phyloP scores from a whole-genome alignment of 2,888 invertebrate species.

The Himalopsyche tibetana region DNA sequence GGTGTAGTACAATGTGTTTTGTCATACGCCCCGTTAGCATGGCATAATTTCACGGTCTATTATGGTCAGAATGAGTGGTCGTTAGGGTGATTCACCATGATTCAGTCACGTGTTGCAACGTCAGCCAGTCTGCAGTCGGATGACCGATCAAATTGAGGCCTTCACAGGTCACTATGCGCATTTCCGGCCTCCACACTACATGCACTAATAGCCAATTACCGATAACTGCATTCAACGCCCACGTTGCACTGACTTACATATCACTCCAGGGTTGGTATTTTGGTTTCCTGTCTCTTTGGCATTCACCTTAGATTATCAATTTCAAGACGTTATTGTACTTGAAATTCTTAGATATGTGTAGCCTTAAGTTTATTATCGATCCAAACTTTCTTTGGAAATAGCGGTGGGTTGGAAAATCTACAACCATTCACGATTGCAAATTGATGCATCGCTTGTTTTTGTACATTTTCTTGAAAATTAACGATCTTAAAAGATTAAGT shows the following conservation, averaged over 20 bases:
- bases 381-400: no score
- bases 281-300: no score
- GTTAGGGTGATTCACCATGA: conserved; percentile 48
- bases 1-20: neutral
- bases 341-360: no score
- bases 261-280: neutral
- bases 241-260: neutral
- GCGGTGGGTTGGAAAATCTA: no score
- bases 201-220: conserved; percentile 57
- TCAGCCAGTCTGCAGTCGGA: conserved; percentile 24
- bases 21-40: conserved; percentile 9
- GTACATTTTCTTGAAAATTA: no score
- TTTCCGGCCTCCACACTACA: conserved; percentile 53
- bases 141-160: conserved; percentile 20
- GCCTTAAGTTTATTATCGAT: no score
- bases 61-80: conserved; percentile 48
- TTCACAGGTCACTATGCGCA: conserved; percentile 49
- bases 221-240: conserved; percentile 1
- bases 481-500: no score
- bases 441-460: no score
- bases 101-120: conserved; percentile 13
- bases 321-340: no score
- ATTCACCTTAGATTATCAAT: no score
- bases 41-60: conserved; percentile 56
- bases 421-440: no score